Evolutionary conservation across 2,113 vertebrate species (phyloP).

Genomic region (Catharus fuscescens): DNA sequence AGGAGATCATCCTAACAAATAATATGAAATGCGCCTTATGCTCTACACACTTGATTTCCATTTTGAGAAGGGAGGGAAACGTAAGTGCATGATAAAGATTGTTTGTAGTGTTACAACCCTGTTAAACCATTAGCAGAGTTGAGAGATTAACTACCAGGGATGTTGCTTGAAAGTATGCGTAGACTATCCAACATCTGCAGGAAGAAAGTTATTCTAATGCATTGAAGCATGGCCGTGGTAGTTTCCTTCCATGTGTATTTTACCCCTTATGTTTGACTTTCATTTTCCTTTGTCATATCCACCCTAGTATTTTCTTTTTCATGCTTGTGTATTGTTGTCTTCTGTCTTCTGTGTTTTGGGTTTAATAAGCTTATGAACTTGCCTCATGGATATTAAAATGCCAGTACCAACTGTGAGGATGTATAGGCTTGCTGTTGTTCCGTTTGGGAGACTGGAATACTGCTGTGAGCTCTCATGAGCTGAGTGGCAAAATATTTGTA

Average conservation of each 20-base stretch:
- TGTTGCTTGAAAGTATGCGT: constrained; percentile 48
- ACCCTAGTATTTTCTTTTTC: constrained; percentile 50
- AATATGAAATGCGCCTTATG: not conserved
- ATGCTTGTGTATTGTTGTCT: constrained; percentile 61
- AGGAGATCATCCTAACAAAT: not conserved
- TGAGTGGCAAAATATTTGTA: constrained; percentile 45
- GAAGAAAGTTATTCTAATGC: not conserved
- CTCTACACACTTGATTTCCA: not conserved
- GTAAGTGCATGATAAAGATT: constrained; percentile 8
- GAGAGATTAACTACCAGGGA: constrained; percentile 55
- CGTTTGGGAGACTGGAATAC: not conserved
- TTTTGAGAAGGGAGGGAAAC: not conserved
- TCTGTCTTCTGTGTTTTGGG: constrained; percentile 60
- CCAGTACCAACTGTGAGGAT: constrained; percentile 22
- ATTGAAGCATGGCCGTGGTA: constrained; percentile 34
- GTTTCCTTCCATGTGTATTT: constrained; percentile 1
- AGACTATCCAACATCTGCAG: constrained; percentile 24
- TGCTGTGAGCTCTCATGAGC: not conserved
- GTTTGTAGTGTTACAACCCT: not conserved
- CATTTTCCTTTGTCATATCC: constrained; percentile 35
- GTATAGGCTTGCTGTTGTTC: not conserved
- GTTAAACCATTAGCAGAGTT: not conserved
- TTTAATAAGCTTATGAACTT: constrained; percentile 68
- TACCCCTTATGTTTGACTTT: constrained; percentile 12
- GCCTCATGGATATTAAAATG: constrained; percentile 39